Conservation (phyloP, 2,797 vertebrate species). For the Mus caroli region DNA sequence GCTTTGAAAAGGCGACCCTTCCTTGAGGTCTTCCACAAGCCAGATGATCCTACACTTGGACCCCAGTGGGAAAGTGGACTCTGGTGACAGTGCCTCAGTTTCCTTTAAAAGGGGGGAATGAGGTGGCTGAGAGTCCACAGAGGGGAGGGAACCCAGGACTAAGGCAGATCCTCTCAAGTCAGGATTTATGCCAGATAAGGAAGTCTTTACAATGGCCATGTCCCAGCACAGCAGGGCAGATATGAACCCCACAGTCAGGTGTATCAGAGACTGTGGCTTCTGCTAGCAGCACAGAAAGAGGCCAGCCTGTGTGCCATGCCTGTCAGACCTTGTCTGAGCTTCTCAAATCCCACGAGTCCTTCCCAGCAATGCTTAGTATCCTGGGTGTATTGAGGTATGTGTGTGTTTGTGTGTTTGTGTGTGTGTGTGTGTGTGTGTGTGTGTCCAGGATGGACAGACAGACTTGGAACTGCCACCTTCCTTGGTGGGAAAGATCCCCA, state of each 20-base stretch:
- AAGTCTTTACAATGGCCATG: not conserved
- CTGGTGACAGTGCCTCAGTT: not conserved
- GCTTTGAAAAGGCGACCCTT: not conserved
- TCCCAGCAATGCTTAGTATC: not conserved
- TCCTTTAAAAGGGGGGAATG: not conserved
- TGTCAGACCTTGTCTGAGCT: not conserved
- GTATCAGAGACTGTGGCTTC: accelerated
- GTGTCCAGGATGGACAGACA: too few species aligned
- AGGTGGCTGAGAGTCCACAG: not conserved
- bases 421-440: too few species aligned
- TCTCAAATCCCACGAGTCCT: not conserved
- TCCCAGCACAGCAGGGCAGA: not conserved
- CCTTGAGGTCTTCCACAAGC: not conserved
- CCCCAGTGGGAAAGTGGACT: accelerated
- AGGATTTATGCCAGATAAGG: not conserved
- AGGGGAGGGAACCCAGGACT: not conserved
- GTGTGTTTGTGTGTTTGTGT: too few species aligned
- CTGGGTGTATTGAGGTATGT: accelerated
- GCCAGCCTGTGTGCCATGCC: too few species aligned
- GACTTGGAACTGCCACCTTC: not conserved
- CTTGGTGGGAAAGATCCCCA: not conserved
- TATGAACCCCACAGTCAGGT: accelerated
- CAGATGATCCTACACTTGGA: not conserved
- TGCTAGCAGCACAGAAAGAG: not conserved
- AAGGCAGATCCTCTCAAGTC: not conserved